phyloP scores from a whole-genome alignment of 2,113 vertebrate species.

The Ascaphus truei region DNA sequence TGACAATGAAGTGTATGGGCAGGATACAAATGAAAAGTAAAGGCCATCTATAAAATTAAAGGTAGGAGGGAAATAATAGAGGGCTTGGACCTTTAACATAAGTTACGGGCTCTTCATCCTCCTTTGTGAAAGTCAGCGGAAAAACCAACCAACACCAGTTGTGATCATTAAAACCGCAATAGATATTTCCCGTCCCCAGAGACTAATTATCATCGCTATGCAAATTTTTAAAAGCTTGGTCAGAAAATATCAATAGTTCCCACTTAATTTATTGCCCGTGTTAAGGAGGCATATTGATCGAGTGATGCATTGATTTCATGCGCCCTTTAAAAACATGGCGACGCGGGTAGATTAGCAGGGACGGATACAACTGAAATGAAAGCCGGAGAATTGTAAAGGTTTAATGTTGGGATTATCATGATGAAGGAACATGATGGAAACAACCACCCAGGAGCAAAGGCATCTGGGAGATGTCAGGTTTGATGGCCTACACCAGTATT shows the following conservation, averaged over 20 bases:
- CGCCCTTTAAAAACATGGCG: slow-evolving; percentile 72
- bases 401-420: slow-evolving; percentile 22
- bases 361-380: slow-evolving; percentile 60
- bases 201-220: slow-evolving; percentile 65
- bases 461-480: slow-evolving; percentile 5
- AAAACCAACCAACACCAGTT: slow-evolving; percentile 3
- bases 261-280: slow-evolving; percentile 80
- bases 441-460: background rate
- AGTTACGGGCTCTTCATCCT: background rate
- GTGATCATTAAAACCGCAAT: slow-evolving; percentile 20
- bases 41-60: too few species aligned
- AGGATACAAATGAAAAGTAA: background rate
- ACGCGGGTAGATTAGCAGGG: slow-evolving; percentile 54
- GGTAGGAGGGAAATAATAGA: background rate
- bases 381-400: slow-evolving; percentile 53
- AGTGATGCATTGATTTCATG: slow-evolving; percentile 64
- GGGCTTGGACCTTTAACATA: background rate
- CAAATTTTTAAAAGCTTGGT: slow-evolving; percentile 64
- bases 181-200: slow-evolving; percentile 41
- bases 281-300: slow-evolving; percentile 68
- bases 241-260: slow-evolving; percentile 59
- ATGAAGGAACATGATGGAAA: slow-evolving; percentile 3
- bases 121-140: background rate
- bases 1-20: too few species aligned
- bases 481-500: too few species aligned